Percentiles rank a stretch among this genome's conserved stretches.
These are phyloP conservation scores for Hydrocynus forskahlii DNA, from an alignment of 2,797 vertebrate genomes.

Conservation along the genomic window DNA sequence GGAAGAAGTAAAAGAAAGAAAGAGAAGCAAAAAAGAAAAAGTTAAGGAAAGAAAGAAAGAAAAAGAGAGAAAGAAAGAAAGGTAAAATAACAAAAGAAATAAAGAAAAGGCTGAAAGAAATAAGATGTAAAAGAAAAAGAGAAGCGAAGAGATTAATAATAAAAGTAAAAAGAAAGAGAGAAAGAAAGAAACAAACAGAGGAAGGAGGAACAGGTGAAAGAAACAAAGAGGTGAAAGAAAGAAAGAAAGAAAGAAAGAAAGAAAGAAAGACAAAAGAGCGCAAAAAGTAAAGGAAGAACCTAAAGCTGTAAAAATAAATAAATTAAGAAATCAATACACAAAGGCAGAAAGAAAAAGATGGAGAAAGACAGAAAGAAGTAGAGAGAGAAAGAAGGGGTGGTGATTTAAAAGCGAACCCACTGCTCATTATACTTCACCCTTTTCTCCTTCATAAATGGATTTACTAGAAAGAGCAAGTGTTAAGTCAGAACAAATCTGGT, in stretches of 20 bases:
- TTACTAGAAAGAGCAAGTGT: constrained; percentile 27
- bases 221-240: not conserved
- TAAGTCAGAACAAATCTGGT: constrained; percentile 52
- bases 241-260: constrained; percentile 9
- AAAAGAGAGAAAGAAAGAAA: not conserved
- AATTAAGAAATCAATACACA: not conserved
- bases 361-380: not conserved
- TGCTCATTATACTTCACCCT: not conserved
- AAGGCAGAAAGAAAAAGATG: not conserved
- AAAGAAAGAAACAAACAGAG: not conserved
- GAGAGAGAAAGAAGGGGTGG: not conserved
- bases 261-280: not conserved
- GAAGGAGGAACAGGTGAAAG: not conserved
- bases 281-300: not conserved
- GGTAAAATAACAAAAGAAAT: not conserved
- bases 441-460: constrained; percentile 21
- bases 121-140: not conserved
- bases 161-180: not conserved
- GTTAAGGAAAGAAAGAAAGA: not conserved
- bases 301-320: not conserved
- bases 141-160: not conserved
- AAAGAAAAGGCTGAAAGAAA: not conserved
- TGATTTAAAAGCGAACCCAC: not conserved
- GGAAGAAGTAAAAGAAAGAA: not conserved
- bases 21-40: not conserved